These are phyloP conservation scores for Drusus annulatus DNA, from an alignment of 1,140 invertebrate species.

Conservation along the genomic window DNA sequence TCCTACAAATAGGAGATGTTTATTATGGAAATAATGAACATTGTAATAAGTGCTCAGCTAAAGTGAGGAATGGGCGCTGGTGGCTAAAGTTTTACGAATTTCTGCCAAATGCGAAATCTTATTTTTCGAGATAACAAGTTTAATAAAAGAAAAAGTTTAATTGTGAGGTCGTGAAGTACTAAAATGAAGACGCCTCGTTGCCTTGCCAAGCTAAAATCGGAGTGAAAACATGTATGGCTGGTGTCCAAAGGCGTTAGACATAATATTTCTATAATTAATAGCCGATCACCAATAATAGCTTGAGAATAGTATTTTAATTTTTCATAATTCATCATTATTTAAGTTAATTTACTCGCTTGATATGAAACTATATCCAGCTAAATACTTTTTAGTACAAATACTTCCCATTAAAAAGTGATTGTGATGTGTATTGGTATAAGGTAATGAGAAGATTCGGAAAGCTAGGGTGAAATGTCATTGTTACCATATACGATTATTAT, in stretches of 20 bases:
- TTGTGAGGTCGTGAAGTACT: neutral
- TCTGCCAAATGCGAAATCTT: constrained; percentile 42
- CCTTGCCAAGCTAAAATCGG: neutral
- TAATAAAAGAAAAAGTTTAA: neutral
- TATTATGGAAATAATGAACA: neutral
- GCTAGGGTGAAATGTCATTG: too few species aligned
- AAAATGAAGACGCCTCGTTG: constrained; percentile 4
- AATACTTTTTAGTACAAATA: too few species aligned
- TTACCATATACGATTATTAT: too few species aligned
- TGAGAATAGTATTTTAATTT: too few species aligned
- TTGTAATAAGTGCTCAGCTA: neutral
- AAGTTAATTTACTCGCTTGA: too few species aligned
- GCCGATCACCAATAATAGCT: too few species aligned
- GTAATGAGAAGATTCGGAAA: too few species aligned
- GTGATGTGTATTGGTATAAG: too few species aligned
- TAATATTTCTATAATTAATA: too few species aligned
- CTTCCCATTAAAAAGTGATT: too few species aligned
- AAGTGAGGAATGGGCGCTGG: neutral
- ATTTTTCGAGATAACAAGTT: constrained; percentile 7
- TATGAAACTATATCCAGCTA: too few species aligned
- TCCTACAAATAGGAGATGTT: neutral
- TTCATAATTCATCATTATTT: too few species aligned
- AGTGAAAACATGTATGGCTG: neutral
- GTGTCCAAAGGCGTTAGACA: neutral
- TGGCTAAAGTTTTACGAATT: constrained; percentile 23